These are phyloP conservation scores for Aricia artaxerxes DNA, from an alignment of 2,888 invertebrate genomes.

Conservation along the genomic window DNA sequence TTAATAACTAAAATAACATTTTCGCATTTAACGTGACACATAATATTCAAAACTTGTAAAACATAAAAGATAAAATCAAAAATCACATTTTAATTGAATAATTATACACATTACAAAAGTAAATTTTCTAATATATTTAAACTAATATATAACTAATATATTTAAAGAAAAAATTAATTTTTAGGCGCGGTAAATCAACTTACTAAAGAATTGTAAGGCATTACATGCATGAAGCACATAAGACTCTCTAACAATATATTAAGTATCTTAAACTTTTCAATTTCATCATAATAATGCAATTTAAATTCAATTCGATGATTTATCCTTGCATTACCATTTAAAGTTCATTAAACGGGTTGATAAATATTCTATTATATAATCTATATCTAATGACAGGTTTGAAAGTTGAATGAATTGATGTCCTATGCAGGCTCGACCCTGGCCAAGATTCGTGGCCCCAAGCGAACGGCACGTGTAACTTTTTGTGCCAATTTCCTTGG, in stretches of 20 bases:
- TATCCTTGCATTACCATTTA: neutral
- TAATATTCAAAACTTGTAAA: neutral
- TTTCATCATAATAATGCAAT: slow-evolving; percentile 4
- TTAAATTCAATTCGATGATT: slow-evolving; percentile 9
- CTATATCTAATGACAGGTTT: slow-evolving; percentile 28
- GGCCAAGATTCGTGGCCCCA: slow-evolving; percentile 74
- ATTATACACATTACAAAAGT: neutral
- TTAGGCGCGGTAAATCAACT: no score
- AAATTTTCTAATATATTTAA: no score
- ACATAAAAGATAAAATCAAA: neutral
- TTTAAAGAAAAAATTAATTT: no score
- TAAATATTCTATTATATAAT: slow-evolving; percentile 18
- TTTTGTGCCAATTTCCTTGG: slow-evolving; percentile 74
- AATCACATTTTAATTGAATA: neutral
- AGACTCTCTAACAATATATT: neutral
- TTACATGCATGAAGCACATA: neutral
- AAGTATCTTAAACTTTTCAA: neutral
- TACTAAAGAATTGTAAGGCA: neutral
- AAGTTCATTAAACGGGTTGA: slow-evolving; percentile 9
- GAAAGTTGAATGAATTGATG: slow-evolving; percentile 59
- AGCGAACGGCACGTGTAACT: slow-evolving; percentile 78
- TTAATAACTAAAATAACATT: neutral
- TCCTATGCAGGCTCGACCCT: slow-evolving; percentile 61
- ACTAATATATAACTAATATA: no score
- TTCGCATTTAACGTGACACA: neutral